Base-by-base conservation (phyloP, 2,113 vertebrate genomes). In the Toxotes chatareus region DNA sequence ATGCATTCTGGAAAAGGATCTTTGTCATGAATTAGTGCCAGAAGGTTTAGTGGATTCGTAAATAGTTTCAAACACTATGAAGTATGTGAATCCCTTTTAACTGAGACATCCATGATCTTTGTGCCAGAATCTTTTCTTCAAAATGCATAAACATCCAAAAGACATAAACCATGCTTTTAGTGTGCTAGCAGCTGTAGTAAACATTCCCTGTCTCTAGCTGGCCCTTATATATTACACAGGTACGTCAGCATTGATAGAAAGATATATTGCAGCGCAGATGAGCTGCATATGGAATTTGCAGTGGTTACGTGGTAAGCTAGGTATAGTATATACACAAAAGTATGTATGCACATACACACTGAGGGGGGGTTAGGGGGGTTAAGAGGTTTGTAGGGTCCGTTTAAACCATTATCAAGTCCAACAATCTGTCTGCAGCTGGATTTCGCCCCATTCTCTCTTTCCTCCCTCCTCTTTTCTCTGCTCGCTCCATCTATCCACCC, bases 401-500 rank as follows among this genome's bases (percentile, higher is more conserved):
- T 88, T 87, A 82, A 93, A 67, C 49, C 70, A 87, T 91, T 93
- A 93, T 92, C 90, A 91, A 61, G 82, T 88, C 81, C 82, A 90
- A 84, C 77, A 85, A 94, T 94, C 93, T 90, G 93, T 93, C 87
- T 93, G 86, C 86, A 85, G 87, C 88, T 89, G 84, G 73, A 80
- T 88, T 85, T 81, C 73, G 78, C 62, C 66, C 79, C 72, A 64
- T 84, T 81, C 78, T 36, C 65, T 86, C 76, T 34, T 82, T 75
- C 76, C 73, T 82, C 57, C 63, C 34, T 40, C 31, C 63, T 66
- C 69, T 80, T 62, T 57, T 65, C 79, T 62, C 76, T 16, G 2
- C 75, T 65, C 73, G n/a, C 67, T 86, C n/a, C 61, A 67, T 88
- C 80, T 44, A 59, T 64, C 84, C 85, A 89, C 87, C 88, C 75